Conservation (phyloP, 2,113 vertebrate species). For the Uria lomvia region DNA sequence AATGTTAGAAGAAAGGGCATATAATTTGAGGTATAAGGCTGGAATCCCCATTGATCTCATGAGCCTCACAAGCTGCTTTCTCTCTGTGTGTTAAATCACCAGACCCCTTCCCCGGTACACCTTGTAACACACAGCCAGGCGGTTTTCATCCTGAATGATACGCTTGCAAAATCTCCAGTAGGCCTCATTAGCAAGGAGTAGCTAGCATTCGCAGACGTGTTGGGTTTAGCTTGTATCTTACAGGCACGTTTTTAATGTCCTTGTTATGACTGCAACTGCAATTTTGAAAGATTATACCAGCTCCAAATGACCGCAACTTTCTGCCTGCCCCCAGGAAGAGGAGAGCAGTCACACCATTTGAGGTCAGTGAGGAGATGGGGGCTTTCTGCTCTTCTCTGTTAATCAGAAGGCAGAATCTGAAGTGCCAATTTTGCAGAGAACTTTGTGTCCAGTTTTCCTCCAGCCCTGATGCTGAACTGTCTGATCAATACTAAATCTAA, state of each 20-base stretch:
- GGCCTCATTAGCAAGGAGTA: conserved; percentile 31
- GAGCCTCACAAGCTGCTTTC: neutral
- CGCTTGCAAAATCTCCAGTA: neutral
- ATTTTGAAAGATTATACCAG: neutral
- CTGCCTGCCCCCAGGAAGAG: neutral
- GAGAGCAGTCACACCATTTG: neutral
- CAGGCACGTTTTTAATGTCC: neutral
- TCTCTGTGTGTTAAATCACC: neutral
- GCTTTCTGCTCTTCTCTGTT: conserved; percentile 62
- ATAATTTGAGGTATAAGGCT: neutral
- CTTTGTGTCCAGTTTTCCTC: conserved; percentile 66
- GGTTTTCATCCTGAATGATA: neutral
- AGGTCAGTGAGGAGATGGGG: conserved; percentile 21
- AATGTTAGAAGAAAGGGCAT: neutral
- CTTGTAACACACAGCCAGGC: neutral
- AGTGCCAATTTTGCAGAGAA: conserved; percentile 62
- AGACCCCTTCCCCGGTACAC: neutral
- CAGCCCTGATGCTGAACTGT: conserved; percentile 52
- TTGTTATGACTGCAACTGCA: neutral
- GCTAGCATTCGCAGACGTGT: neutral
- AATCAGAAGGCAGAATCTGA: conserved; percentile 64
- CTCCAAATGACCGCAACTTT: conserved; percentile 28
- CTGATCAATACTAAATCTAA: conserved; percentile 81
- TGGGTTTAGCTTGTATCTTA: neutral
- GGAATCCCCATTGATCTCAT: neutral